phyloP scores from a whole-genome alignment of 2,888 invertebrate species.

The Anarsia innoxiella region DNA sequence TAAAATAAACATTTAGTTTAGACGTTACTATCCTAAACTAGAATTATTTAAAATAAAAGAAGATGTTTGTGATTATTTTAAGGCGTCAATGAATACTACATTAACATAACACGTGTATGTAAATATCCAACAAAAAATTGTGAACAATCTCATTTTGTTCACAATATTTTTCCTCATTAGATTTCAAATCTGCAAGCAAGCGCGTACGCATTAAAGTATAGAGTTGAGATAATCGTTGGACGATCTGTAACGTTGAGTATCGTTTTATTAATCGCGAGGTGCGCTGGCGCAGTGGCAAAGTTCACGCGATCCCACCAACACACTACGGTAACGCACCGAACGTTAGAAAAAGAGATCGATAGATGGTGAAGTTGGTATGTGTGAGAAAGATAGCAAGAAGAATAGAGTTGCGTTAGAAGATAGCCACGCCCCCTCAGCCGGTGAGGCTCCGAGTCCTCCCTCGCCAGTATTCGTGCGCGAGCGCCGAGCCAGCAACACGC shows the following conservation, averaged over 20 bases:
- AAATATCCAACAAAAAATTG: too few species aligned
- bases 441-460: slow-evolving; percentile 61
- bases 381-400: slow-evolving; percentile 41
- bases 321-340: slow-evolving; percentile 55
- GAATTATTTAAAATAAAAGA: too few species aligned
- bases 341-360: slow-evolving; percentile 47
- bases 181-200: slow-evolving; percentile 7
- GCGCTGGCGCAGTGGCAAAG: slow-evolving; percentile 61
- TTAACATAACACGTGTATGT: too few species aligned
- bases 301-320: slow-evolving; percentile 69
- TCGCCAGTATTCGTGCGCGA: slow-evolving; percentile 69
- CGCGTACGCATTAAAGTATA: slow-evolving; percentile 35
- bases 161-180: slow-evolving; percentile 9
- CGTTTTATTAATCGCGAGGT: slow-evolving; percentile 54
- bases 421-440: slow-evolving; percentile 58
- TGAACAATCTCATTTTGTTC: too few species aligned
- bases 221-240: slow-evolving; percentile 50
- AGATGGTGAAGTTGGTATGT: slow-evolving; percentile 14
- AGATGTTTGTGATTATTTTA: too few species aligned
- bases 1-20: too few species aligned
- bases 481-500: slow-evolving; percentile 61
- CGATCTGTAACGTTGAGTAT: slow-evolving; percentile 64
- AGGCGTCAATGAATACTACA: too few species aligned
- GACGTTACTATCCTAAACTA: too few species aligned
- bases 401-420: slow-evolving; percentile 70